Conservation (phyloP, 2,113 vertebrate species). For the Gasterosteus nipponicus region DNA sequence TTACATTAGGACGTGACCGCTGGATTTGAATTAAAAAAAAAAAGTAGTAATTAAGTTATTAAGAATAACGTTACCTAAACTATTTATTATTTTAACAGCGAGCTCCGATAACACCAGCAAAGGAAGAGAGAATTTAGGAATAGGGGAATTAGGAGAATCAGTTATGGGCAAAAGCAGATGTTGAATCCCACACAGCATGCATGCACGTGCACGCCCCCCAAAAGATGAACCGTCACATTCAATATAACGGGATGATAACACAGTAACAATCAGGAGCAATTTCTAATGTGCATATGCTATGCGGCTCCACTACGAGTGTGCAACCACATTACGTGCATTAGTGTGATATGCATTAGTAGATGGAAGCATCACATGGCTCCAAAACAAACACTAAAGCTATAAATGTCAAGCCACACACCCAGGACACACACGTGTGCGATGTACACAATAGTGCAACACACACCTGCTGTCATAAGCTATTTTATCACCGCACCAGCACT, state of each 20-base stretch:
- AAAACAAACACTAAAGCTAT: slow-evolving; percentile 28
- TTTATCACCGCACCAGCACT: slow-evolving; percentile 44
- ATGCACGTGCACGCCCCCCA: not conserved
- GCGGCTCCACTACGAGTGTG: slow-evolving; percentile 12
- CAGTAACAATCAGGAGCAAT: not conserved
- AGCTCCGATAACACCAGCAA: not conserved
- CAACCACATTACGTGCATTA: slow-evolving; percentile 48
- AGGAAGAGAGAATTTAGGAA: slow-evolving; percentile 3
- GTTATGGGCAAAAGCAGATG: slow-evolving; percentile 23
- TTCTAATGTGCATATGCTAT: not conserved
- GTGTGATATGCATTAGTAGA: slow-evolving; percentile 29
- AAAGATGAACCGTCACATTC: not conserved
- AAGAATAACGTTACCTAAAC: not conserved
- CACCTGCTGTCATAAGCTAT: slow-evolving; percentile 21
- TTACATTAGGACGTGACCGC: slow-evolving; percentile 37
- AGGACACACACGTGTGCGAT: not conserved
- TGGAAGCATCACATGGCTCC: slow-evolving; percentile 36
- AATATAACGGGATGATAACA: not conserved
- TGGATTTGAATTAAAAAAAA: not conserved
- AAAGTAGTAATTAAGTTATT: not conserved
- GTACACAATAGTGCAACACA: not conserved
- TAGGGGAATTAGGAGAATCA: slow-evolving; percentile 7
- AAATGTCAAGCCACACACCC: slow-evolving; percentile 27
- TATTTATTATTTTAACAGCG: slow-evolving; percentile 14
- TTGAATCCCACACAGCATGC: not conserved